A percentile compares a stretch with the other conserved stretches of the same genome.
Conservation (phyloP, 2,888 invertebrate species). For the Nephrotoma appendiculata region DNA sequence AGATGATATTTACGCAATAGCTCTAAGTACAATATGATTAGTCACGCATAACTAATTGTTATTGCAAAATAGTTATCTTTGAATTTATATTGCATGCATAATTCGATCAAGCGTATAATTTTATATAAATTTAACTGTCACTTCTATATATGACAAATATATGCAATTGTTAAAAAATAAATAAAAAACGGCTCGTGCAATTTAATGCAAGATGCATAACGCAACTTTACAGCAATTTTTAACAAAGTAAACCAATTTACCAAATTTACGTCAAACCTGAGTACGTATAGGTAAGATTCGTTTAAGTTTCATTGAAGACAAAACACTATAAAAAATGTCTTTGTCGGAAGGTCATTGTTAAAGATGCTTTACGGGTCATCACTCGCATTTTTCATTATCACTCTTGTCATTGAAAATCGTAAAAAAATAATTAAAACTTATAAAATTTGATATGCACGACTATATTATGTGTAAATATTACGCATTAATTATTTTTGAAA, state of each 20-base stretch:
- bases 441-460: background rate
- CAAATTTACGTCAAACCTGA: too few relatives aligned
- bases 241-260: too few relatives aligned
- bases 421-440: background rate
- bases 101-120: too few relatives aligned
- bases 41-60: background rate
- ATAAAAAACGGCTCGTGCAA: too few relatives aligned
- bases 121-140: too few relatives aligned
- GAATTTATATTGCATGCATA: too few relatives aligned
- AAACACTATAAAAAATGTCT: background rate
- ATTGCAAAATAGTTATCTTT: background rate
- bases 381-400: background rate
- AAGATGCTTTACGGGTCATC: background rate
- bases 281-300: background rate
- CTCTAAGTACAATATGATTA: background rate
- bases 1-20: background rate
- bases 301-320: background rate
- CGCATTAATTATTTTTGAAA: background rate
- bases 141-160: too few relatives aligned
- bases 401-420: background rate
- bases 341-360: background rate
- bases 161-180: too few relatives aligned
- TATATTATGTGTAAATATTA: too few relatives aligned
- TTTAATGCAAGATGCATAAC: too few relatives aligned
- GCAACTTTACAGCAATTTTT: too few relatives aligned